These are phyloP conservation scores for Gadus chalcogrammus DNA, from an alignment of 2,113 vertebrate genomes.

Conservation along the genomic window DNA sequence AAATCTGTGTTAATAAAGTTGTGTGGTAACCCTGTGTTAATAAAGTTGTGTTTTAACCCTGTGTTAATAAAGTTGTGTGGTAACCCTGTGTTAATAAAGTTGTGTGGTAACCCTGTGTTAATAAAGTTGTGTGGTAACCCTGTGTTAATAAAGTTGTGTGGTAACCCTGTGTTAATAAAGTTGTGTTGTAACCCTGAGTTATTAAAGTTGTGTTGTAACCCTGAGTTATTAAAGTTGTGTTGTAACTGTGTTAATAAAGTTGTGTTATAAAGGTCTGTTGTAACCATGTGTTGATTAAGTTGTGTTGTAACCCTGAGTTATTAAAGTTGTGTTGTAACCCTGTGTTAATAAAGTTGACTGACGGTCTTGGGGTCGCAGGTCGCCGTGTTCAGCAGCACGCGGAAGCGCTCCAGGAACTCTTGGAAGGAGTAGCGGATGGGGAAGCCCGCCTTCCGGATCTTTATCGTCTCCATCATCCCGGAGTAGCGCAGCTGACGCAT, in stretches of 20 bases:
- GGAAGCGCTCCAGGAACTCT: slow-evolving; percentile 85
- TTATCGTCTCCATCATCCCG: slow-evolving; percentile 95
- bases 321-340: background rate
- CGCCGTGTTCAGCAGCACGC: slow-evolving; percentile 70
- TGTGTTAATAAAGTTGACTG: slow-evolving; percentile 12
- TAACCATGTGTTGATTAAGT: too few relatives aligned
- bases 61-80: too few relatives aligned
- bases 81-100: background rate
- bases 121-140: background rate
- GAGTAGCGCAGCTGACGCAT: slow-evolving; percentile 91
- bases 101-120: too few relatives aligned
- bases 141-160: too few relatives aligned
- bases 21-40: background rate
- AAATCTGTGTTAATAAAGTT: too few relatives aligned
- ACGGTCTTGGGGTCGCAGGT: slow-evolving; percentile 70
- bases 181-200: too few relatives aligned
- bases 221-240: background rate
- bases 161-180: too few relatives aligned
- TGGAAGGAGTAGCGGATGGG: slow-evolving; percentile 87
- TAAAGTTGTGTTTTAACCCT: background rate
- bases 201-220: background rate
- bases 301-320: too few relatives aligned
- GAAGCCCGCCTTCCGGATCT: slow-evolving; percentile 88
- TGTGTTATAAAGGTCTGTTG: too few relatives aligned
- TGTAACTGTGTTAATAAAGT: background rate